phyloP scores from a whole-genome alignment of 2,113 vertebrate genomes.

The Notothenia coriiceps region DNA sequence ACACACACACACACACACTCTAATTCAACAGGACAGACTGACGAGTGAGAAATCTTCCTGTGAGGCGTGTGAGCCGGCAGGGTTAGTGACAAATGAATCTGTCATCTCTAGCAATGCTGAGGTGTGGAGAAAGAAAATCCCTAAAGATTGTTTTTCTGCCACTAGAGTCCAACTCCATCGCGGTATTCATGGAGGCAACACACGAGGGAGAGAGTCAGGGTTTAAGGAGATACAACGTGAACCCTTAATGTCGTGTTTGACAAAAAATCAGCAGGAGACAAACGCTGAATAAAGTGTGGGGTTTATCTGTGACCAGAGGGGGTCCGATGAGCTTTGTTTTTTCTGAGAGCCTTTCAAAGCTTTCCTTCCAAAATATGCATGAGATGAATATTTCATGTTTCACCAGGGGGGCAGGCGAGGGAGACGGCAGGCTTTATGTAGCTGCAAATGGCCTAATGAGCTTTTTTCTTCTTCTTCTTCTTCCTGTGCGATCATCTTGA shows the following conservation, averaged over 20 bases:
- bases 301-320: conserved; percentile 19
- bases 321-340: conserved; percentile 37
- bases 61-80: conserved; percentile 1
- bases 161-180: conserved; percentile 23
- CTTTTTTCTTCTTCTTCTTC: not conserved
- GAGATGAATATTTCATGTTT: conserved; percentile 70
- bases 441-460: conserved; percentile 35
- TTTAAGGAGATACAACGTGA: not conserved
- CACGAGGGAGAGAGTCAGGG: not conserved
- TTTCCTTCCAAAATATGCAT: conserved; percentile 48
- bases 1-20: not conserved
- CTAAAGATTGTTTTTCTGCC: conserved; percentile 6
- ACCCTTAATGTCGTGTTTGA: not conserved
- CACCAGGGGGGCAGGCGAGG: not conserved
- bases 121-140: not conserved
- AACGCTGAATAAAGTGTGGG: conserved; percentile 26
- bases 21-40: conserved; percentile 7
- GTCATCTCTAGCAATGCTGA: conserved; percentile 13
- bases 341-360: conserved; percentile 31
- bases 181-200: conserved; percentile 16
- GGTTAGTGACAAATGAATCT: conserved; percentile 25
- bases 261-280: conserved; percentile 25
- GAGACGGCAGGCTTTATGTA: not conserved
- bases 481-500: conserved; percentile 21
- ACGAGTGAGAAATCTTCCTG: conserved; percentile 17